Conservation (phyloP, 2,797 vertebrate genomes). For the Scolopax bukidnonensis region DNA sequence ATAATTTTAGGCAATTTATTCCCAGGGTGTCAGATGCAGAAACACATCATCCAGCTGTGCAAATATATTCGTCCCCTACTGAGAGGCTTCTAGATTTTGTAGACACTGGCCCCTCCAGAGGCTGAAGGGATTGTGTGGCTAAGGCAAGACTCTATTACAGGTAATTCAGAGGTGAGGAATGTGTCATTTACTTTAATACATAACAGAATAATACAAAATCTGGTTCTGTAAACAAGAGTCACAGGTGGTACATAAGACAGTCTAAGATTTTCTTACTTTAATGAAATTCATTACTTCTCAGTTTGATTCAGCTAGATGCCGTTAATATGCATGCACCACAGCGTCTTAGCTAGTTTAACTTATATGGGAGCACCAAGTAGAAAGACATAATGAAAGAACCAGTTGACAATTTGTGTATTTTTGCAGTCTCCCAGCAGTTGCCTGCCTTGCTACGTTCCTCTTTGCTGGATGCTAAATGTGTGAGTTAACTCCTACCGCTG, state of each 20-base stretch:
- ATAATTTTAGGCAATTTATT: conserved; percentile 60
- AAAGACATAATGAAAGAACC: neutral
- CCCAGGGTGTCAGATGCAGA: neutral
- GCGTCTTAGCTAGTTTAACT: neutral
- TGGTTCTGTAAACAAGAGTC: conserved; percentile 1
- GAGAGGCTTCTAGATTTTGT: neutral
- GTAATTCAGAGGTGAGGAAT: neutral
- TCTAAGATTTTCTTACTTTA: neutral
- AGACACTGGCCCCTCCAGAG: neutral
- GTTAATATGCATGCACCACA: neutral
- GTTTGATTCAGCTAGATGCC: neutral
- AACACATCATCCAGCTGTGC: neutral
- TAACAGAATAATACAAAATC: neutral
- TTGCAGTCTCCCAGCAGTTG: neutral
- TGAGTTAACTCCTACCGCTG: neutral
- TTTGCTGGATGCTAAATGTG: neutral
- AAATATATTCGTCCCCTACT: neutral
- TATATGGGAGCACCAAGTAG: neutral
- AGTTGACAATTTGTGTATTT: neutral
- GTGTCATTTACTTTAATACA: neutral
- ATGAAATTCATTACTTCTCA: neutral
- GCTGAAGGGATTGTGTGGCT: neutral
- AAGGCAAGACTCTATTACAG: neutral
- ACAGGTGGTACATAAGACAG: neutral
- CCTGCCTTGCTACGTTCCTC: neutral